Percentiles rank a stretch among this genome's conserved stretches.
Evolutionary conservation across 2,888 invertebrate species (phyloP).

Genomic region (Chrysolina americana): DNA sequence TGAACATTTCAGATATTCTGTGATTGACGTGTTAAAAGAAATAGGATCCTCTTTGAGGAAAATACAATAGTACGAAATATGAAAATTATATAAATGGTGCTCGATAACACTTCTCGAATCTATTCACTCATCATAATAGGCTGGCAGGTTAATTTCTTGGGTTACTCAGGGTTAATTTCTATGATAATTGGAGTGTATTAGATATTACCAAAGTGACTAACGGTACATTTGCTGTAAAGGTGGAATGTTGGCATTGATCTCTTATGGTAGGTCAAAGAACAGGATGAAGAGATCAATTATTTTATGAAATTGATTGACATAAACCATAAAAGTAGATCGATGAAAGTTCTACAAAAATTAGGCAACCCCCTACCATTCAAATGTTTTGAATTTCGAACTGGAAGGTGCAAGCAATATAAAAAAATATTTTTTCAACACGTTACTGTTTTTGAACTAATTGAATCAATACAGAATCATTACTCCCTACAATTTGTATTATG

Average conservation of each 20-base stretch:
- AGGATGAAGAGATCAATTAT: no score
- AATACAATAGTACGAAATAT: conserved; percentile 52
- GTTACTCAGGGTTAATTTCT: conserved; percentile 29
- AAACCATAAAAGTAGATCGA: no score
- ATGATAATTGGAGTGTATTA: conserved; percentile 33
- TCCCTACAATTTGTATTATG: no score
- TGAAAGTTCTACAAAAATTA: no score
- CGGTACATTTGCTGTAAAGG: neutral
- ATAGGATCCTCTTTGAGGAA: conserved; percentile 49
- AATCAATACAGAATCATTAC: no score
- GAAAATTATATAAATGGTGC: conserved; percentile 54
- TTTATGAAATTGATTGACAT: no score
- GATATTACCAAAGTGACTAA: neutral
- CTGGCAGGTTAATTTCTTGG: conserved; percentile 44
- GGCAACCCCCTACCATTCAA: no score
- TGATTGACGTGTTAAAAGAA: conserved; percentile 59
- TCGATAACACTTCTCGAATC: conserved; percentile 50
- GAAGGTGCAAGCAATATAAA: no score
- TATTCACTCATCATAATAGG: conserved; percentile 39
- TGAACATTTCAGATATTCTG: conserved; percentile 45
- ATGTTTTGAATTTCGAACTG: no score
- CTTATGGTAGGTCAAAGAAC: no score
- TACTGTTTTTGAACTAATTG: no score
- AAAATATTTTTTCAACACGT: no score
- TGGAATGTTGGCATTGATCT: neutral